Conservation (phyloP, 2,113 vertebrate genomes). For the Henicopernis longicauda region DNA sequence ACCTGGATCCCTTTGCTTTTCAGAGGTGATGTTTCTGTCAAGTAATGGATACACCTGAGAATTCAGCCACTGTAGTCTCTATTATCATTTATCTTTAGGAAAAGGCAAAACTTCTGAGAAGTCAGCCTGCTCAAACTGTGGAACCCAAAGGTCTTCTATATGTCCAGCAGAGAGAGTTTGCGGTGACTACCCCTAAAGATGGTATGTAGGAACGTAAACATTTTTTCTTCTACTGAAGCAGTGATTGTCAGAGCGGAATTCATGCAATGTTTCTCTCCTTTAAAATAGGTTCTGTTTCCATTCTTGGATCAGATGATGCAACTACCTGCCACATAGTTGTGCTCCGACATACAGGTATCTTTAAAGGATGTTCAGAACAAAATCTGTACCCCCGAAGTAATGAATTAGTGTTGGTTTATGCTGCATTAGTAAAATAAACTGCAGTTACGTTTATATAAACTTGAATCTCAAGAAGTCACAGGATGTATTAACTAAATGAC, state of each 20-base stretch:
- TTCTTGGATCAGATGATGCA: slow-evolving; percentile 94
- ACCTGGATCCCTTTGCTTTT: slow-evolving; percentile 10
- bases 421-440: background rate
- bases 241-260: background rate
- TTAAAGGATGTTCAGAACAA: background rate
- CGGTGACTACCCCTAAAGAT: slow-evolving; percentile 89
- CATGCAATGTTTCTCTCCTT: slow-evolving; percentile 51
- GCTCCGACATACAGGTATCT: slow-evolving; percentile 92
- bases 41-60: slow-evolving; percentile 22
- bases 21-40: background rate
- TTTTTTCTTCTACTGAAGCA: background rate
- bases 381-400: background rate
- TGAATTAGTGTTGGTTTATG: background rate
- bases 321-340: slow-evolving; percentile 96
- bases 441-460: background rate
- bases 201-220: slow-evolving; percentile 70
- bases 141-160: slow-evolving; percentile 90
- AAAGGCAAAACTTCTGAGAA: slow-evolving; percentile 81
- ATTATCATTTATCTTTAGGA: slow-evolving; percentile 78
- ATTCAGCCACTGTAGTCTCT: slow-evolving; percentile 52
- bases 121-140: slow-evolving; percentile 77
- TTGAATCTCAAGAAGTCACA: background rate
- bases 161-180: slow-evolving; percentile 93
- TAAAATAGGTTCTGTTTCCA: slow-evolving; percentile 82
- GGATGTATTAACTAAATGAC: background rate